phyloP scores from a whole-genome alignment of 2,113 vertebrate species.

The Spea multiplicata region DNA sequence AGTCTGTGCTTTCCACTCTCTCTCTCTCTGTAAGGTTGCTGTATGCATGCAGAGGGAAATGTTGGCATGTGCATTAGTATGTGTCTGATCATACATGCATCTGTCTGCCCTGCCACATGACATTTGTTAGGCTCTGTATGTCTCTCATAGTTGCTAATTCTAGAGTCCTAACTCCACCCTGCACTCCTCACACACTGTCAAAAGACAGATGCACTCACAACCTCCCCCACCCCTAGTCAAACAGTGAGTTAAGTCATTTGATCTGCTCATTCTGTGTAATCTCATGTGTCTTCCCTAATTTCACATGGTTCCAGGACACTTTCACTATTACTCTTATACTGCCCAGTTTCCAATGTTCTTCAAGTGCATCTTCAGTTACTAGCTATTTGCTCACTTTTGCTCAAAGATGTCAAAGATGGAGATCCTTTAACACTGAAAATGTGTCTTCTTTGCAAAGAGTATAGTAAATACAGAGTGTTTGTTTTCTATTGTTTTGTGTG shows the following conservation, averaged over 20 bases:
- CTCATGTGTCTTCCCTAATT: neutral
- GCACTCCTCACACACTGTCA: neutral
- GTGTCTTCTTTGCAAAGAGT: too few species aligned
- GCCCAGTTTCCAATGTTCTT: too few species aligned
- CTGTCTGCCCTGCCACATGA: constrained; percentile 1
- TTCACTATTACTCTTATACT: too few species aligned
- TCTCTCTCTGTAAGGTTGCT: neutral
- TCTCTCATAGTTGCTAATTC: neutral
- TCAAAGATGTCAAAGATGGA: too few species aligned
- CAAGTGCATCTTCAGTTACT: too few species aligned
- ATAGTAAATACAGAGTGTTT: too few species aligned
- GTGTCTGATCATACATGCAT: neutral
- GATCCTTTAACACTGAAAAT: too few species aligned
- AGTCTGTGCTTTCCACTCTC: neutral
- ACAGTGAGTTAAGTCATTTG: neutral
- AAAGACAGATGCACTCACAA: neutral
- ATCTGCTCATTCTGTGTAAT: neutral
- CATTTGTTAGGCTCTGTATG: neutral
- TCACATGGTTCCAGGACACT: neutral
- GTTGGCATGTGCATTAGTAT: neutral
- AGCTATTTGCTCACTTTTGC: too few species aligned
- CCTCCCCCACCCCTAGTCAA: neutral
- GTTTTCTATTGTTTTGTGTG: too few species aligned
- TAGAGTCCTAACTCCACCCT: neutral
- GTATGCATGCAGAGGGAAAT: too few species aligned